Evolutionary conservation across 2,113 vertebrate genomes (phyloP).

Genomic region (Pycnonotus jocosus): DNA sequence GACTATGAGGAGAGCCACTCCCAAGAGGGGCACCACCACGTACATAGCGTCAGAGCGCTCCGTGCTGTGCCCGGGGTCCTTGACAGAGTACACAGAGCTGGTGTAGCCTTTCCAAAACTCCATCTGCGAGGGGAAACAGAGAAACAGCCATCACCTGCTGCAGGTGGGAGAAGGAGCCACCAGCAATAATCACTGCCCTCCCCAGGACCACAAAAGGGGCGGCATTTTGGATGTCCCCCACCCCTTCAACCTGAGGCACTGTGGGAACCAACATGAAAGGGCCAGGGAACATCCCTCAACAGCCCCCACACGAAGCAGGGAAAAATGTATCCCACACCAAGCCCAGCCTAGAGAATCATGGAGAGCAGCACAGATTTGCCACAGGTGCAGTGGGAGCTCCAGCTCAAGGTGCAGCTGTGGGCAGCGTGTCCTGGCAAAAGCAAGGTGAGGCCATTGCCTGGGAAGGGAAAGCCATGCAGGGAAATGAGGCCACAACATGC

Average conservation of each 20-base stretch:
- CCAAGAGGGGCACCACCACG: conserved; percentile 84
- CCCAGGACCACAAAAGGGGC: background rate
- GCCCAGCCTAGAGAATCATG: background rate
- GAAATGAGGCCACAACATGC: background rate
- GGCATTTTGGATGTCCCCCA: background rate
- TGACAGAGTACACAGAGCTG: conserved; percentile 76
- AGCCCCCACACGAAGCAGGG: background rate
- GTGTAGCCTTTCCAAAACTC: conserved; percentile 86
- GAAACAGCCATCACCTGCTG: background rate
- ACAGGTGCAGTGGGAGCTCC: rapidly evolving
- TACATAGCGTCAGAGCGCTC: conserved; percentile 82
- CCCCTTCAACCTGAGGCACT: rapidly evolving
- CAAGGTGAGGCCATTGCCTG: background rate
- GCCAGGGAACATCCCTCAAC: background rate
- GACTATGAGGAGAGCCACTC: conserved; percentile 84
- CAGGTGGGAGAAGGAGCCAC: background rate
- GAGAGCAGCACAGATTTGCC: background rate
- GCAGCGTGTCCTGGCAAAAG: background rate
- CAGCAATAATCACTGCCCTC: background rate
- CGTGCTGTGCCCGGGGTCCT: conserved; percentile 67
- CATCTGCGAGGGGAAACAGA: conserved; percentile 71
- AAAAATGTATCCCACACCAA: background rate
- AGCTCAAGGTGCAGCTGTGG: background rate
- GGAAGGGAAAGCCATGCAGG: background rate
- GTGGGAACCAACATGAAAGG: background rate